Conservation (phyloP, 2,113 vertebrate species). For the Entosphenus tridentatus region DNA sequence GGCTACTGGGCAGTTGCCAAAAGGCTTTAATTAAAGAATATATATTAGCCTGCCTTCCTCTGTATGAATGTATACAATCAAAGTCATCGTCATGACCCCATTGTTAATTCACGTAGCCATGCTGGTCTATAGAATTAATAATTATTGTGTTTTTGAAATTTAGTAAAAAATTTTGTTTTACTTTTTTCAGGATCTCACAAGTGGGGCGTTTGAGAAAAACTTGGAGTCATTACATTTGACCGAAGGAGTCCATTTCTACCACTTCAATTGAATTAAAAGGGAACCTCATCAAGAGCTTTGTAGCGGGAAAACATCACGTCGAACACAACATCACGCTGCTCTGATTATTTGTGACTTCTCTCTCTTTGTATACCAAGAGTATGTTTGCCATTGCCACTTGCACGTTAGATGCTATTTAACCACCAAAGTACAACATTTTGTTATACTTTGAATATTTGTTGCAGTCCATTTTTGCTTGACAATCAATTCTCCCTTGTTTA, state of each 20-base stretch:
- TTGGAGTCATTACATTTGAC: slow-evolving; percentile 25
- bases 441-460: no score
- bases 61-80: neutral
- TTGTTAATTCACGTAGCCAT: neutral
- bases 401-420: no score
- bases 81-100: neutral
- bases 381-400: no score
- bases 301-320: no score
- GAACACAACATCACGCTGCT: no score
- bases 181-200: slow-evolving; percentile 53
- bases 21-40: neutral
- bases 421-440: no score
- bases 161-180: neutral
- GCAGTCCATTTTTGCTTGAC: no score
- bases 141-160: neutral
- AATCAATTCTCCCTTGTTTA: no score
- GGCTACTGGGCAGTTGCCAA: neutral
- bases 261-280: slow-evolving; percentile 25
- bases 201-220: slow-evolving; percentile 53
- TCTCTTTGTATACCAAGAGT: no score
- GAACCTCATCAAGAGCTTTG: no score
- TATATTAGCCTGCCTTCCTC: neutral
- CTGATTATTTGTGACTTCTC: no score
- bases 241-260: slow-evolving; percentile 44
- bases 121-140: neutral